phyloP scores from a whole-genome alignment of 2,888 invertebrate genomes.

The Drepana falcataria region DNA sequence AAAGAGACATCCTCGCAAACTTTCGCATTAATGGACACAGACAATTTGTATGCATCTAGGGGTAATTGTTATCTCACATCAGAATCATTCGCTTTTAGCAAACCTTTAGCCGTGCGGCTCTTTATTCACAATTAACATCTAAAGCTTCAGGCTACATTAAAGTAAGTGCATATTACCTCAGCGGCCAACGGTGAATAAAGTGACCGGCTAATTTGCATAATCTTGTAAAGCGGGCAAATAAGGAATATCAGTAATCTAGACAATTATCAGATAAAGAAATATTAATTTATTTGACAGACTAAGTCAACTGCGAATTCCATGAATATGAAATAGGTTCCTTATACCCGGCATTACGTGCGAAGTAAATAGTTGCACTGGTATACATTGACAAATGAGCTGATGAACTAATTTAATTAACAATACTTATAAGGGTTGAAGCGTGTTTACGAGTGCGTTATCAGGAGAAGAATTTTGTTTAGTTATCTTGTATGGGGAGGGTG shows the following conservation, averaged over 20 bases:
- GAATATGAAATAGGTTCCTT: not conserved
- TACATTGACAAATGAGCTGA: too few relatives aligned
- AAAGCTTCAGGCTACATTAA: conserved; percentile 19
- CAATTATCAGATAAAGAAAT: not conserved
- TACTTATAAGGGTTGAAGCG: not conserved
- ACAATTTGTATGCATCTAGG: conserved; percentile 60
- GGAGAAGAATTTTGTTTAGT: conserved; percentile 10
- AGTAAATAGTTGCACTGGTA: too few relatives aligned
- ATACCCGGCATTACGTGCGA: too few relatives aligned
- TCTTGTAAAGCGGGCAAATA: conserved; percentile 2
- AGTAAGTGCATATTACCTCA: not conserved
- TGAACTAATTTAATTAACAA: not conserved
- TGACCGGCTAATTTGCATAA: not conserved
- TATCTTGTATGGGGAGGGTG: conserved; percentile 29
- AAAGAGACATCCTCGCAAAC: conserved; percentile 3
- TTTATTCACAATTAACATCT: conserved; percentile 30
- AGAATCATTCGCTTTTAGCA: conserved; percentile 44
- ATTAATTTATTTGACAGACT: not conserved
- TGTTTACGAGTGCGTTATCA: conserved; percentile 2
- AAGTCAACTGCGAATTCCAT: not conserved
- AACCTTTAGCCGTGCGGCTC: conserved; percentile 16
- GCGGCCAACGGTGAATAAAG: not conserved
- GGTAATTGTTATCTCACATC: conserved; percentile 45
- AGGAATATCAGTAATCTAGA: conserved; percentile 1
- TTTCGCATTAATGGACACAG: conserved; percentile 24